Evolutionary conservation across 2,888 invertebrate species (phyloP), one percentile per base, ranked within the genome.

Genomic region (Cotesia congregata): DNA sequence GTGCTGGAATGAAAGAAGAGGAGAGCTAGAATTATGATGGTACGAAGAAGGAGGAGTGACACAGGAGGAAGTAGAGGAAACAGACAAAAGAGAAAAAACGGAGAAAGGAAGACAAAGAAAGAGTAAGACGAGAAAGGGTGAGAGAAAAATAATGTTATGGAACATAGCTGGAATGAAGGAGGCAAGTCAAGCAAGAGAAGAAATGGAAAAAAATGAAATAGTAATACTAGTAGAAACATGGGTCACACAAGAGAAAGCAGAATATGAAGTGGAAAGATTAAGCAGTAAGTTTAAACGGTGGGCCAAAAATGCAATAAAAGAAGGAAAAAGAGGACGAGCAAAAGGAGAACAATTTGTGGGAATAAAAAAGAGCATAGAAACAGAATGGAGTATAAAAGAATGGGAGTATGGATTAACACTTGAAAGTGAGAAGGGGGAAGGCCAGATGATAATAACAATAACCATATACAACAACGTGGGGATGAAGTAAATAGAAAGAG

Each of bases 381-480:
- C 17, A 7, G 12, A n/a, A 0, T 76, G 61, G 12, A 41, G 0
- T 20, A 68, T 79, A 17, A 40, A 1, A 6, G 69, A 69, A 60
- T 73, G 79, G 79, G 39, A 73, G 1, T 72, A 65, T 12, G 79
- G 77, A 6, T 20, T 79, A 7, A 67, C 50, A n/a, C 9, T 7
- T 73, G 30, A n/a, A n/a, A n/a, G n/a, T n/a, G 64, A 74, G 17
- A 61, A 65, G 64, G n/a, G 73, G 5, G 74, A 39, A 40, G n/a
- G n/a, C 17, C 0, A 38, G 9, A 5, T 38, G 40, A 1, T 59
- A 17, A 4, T 17, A 6, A 38, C 73, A 1, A 60, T 73, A 9
- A 30, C 61, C 6, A 41, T 78, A 9, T 75, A 78, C 20, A 70
- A 75, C 40, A 78, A 78, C 7, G 77, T n/a, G n/a, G 38, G 74